Base-by-base conservation (phyloP, 2,797 vertebrate species). In the Cossypha dichroa region DNA sequence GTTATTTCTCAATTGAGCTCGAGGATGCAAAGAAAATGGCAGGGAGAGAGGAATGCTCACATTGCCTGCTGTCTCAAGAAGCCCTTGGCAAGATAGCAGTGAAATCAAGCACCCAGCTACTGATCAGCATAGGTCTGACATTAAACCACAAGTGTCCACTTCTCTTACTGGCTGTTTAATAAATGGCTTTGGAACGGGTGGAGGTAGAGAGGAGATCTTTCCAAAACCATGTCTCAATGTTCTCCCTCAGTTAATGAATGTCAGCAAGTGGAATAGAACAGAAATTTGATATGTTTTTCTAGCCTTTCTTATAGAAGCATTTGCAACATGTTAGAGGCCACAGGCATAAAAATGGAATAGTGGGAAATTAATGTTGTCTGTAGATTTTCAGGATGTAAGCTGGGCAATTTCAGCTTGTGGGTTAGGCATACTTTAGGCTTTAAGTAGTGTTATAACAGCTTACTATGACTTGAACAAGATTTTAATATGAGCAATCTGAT, bases 191-290 rank as follows among this genome's bases (percentile, higher is more conserved):
- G 90, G 86, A 96, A 93, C 0, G 10, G 46, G 54, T 63, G n/a
- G 45, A 94, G 59, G 85, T 69, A 68, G 85, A 92, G 90, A 94
- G 66, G 70, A 86, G 80, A 60, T 82, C 72, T 85, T 95, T 95
- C 92, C 88, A 94, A 95, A 91, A 87, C 49, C 69, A 79, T 77
- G 78, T 93, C 81, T 92, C 84, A 77, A 0, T 74, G 81, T 80
- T 95, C 84, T 87, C 92, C 56, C 68, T 94, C 95, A 91, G 94
- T 91, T 95, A 96, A 92, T 94, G 93, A 92, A 97, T 92, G 94
- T 94, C 94, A 96, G 86, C 93, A 96, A 92, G 90, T 94, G 86
- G 86, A 84, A 89, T 55, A 94, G 90, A 91, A 54, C 63, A 76
- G 92, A 92, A 89, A 96, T 85, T 77, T 80, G 81, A 93, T 96